These are phyloP conservation scores for Ispidina picta DNA, from an alignment of 2,797 vertebrate genomes.

Conservation along the genomic window DNA sequence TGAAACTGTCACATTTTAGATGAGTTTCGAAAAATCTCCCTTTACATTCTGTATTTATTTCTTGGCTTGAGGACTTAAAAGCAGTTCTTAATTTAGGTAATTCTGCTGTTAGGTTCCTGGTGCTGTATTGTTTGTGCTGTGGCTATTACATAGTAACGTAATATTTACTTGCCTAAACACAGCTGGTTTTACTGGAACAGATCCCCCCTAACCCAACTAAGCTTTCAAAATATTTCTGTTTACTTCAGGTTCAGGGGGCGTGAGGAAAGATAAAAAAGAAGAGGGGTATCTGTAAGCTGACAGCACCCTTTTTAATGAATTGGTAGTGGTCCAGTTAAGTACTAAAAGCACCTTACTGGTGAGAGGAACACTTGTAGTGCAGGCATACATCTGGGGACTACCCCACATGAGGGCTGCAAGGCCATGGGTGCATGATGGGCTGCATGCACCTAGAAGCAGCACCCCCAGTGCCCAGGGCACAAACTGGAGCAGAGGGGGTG, in stretches of 20 bases:
- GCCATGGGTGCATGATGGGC: rapidly evolving
- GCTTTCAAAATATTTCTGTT: not conserved
- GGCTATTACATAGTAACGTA: not conserved
- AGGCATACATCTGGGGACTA: not conserved
- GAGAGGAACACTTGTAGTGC: not conserved
- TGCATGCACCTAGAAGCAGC: rapidly evolving
- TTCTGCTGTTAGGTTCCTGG: not conserved
- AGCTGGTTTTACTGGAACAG: not conserved
- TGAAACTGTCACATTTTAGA: not conserved
- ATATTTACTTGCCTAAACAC: constrained; percentile 11
- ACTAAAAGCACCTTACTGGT: not conserved
- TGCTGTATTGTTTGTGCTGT: not conserved
- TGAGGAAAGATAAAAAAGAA: not conserved
- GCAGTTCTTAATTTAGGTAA: not conserved
- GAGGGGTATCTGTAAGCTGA: not conserved
- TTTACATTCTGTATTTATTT: not conserved
- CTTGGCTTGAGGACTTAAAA: not conserved
- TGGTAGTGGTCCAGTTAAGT: not conserved
- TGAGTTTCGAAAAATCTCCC: not conserved
- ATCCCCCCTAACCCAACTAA: not conserved
- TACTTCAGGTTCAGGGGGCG: not conserved
- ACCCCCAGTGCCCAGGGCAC: rapidly evolving
- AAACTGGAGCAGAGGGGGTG: not conserved
- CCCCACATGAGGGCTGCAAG: rapidly evolving
- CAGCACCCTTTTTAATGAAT: not conserved